A percentile compares a stretch with the other conserved stretches of the same genome.
Conservation (phyloP, 2,113 vertebrate species). For the Pelobates fuscus region DNA sequence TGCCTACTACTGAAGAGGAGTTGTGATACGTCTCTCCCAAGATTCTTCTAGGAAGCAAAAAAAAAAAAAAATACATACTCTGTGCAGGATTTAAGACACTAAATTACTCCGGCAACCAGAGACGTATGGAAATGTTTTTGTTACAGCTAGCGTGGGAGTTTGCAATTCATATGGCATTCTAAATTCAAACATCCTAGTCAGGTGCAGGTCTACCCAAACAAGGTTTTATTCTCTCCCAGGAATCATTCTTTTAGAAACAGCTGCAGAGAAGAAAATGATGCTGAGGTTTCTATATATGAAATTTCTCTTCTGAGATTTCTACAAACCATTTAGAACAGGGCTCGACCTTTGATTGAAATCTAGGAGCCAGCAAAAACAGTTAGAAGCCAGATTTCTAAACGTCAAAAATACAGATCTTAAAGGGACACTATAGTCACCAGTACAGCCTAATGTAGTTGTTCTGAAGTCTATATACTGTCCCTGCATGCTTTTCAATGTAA, state of each 20-base stretch:
- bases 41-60: conserved; percentile 4
- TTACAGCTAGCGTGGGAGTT: conserved; percentile 3
- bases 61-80: conserved; percentile 16
- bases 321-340: too few relatives aligned
- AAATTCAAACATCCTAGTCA: conserved; percentile 7
- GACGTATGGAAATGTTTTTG: conserved; percentile 4
- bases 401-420: too few relatives aligned
- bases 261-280: not conserved
- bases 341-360: too few relatives aligned
- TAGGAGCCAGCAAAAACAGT: too few relatives aligned
- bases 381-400: too few relatives aligned
- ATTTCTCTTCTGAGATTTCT: not conserved
- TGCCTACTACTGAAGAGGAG: accelerated
- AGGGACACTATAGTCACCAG: too few relatives aligned
- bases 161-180: not conserved
- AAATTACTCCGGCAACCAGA: conserved; percentile 6
- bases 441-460: too few relatives aligned
- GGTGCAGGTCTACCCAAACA: not conserved
- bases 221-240: not conserved
- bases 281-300: not conserved
- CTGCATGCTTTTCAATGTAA: too few relatives aligned
- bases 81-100: conserved; percentile 13
- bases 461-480: too few relatives aligned
- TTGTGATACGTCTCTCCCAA: not conserved
- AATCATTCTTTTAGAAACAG: not conserved